These are phyloP conservation scores for Noctua janthina DNA, from an alignment of 2,888 invertebrate genomes.

Conservation along the genomic window DNA sequence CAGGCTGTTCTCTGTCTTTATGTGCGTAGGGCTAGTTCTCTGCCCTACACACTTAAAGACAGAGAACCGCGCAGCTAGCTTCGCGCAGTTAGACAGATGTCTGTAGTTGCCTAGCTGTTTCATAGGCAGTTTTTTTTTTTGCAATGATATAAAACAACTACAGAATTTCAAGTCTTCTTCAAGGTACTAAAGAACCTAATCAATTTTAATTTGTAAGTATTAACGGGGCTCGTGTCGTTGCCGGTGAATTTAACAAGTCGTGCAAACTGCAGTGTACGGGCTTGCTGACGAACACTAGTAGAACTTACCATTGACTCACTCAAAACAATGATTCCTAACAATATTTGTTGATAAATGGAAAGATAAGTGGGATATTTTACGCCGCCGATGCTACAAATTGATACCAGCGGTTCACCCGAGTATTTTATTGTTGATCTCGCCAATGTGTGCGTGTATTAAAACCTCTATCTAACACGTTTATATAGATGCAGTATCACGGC, in stretches of 20 bases:
- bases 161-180: neutral
- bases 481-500: slow-evolving; percentile 87
- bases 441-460: slow-evolving; percentile 84
- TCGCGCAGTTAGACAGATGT: neutral
- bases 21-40: too few species aligned
- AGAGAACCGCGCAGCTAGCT: neutral
- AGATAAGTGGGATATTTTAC: slow-evolving; percentile 81
- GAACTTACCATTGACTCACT: slow-evolving; percentile 54
- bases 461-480: slow-evolving; percentile 84
- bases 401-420: slow-evolving; percentile 75
- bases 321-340: slow-evolving; percentile 68
- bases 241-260: neutral
- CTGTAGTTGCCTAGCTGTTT: neutral
- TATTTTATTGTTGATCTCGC: slow-evolving; percentile 77
- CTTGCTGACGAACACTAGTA: slow-evolving; percentile 14
- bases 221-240: neutral
- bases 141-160: neutral
- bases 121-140: neutral
- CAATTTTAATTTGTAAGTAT: neutral
- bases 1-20: neutral
- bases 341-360: slow-evolving; percentile 82
- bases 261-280: neutral
- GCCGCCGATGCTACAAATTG: slow-evolving; percentile 82
- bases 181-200: neutral
- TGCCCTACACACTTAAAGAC: too few species aligned